phyloP scores from a whole-genome alignment of 2,113 vertebrate genomes.

The Plecotus auritus region DNA sequence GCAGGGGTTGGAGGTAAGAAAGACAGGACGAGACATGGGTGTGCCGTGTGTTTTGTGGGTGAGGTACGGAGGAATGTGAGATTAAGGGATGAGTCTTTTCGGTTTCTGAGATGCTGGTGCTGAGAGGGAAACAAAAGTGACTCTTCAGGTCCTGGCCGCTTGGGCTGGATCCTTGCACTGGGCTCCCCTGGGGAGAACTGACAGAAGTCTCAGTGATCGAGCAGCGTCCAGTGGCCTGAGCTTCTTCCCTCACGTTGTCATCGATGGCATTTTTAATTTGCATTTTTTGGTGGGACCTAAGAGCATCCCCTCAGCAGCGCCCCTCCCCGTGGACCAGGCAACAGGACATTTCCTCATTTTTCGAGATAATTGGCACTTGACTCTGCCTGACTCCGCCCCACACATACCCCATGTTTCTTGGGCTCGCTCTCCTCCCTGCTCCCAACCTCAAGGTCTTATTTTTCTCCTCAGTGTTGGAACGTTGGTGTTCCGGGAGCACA shows the following conservation, averaged over 20 bases:
- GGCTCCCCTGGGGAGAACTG: neutral
- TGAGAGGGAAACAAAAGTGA: neutral
- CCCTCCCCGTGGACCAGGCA: neutral
- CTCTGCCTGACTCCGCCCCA: neutral
- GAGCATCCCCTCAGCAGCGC: neutral
- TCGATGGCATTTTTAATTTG: neutral
- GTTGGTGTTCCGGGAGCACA: neutral
- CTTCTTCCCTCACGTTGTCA: neutral
- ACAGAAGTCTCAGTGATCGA: neutral
- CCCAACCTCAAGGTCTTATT: neutral
- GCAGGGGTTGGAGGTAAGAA: neutral
- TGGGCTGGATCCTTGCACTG: neutral
- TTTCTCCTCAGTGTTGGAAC: neutral
- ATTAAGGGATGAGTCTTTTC: slow-evolving; percentile 34
- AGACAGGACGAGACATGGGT: neutral
- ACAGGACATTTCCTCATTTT: neutral
- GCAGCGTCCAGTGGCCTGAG: neutral
- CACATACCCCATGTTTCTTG: neutral
- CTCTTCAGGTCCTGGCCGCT: neutral
- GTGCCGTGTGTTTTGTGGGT: slow-evolving; percentile 31
- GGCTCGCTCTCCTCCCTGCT: neutral
- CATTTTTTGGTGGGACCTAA: neutral
- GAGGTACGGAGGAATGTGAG: slow-evolving; percentile 49
- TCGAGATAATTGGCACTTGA: neutral
- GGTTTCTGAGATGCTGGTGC: slow-evolving; percentile 29